Evolutionary conservation across 2,888 invertebrate species (phyloP).

Genomic region (Latrodectus elegans): DNA sequence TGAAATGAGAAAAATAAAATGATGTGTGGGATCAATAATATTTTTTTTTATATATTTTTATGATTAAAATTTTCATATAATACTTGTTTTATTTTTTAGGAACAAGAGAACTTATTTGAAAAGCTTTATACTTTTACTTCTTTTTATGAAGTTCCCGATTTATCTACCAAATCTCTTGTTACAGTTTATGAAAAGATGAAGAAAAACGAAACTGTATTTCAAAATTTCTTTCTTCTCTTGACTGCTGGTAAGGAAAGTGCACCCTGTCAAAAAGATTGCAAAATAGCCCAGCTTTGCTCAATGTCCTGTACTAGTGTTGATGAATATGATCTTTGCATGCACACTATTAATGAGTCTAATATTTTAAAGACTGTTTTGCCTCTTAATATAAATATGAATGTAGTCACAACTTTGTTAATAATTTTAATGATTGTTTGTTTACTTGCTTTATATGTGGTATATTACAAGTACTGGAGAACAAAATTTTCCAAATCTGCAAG

Average conservation of each 20-base stretch:
- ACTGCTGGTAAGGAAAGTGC: slow-evolving; percentile 42
- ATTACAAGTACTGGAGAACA: background rate
- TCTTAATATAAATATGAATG: background rate
- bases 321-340: slow-evolving; percentile 46
- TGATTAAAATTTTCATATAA: background rate
- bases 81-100: slow-evolving; percentile 21
- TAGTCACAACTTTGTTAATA: background rate
- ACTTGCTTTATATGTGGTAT: background rate
- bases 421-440: background rate
- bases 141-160: slow-evolving; percentile 42
- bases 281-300: slow-evolving; percentile 43
- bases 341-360: background rate
- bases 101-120: slow-evolving; percentile 18
- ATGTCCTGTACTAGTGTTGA: slow-evolving; percentile 25
- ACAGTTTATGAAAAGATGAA: slow-evolving; percentile 42
- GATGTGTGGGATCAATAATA: background rate
- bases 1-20: no score
- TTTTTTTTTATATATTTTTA: background rate
- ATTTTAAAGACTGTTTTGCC: background rate
- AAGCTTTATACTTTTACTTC: slow-evolving; percentile 47
- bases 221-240: slow-evolving; percentile 43
- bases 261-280: slow-evolving; percentile 22
- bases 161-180: slow-evolving; percentile 46
- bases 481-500: background rate
- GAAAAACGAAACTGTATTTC: slow-evolving; percentile 2